Percentiles rank a stretch among this genome's conserved stretches.
Evolutionary conservation across 64 coral and sea anemone genomes (phyloP).

Genomic region (Montipora cactus): DNA sequence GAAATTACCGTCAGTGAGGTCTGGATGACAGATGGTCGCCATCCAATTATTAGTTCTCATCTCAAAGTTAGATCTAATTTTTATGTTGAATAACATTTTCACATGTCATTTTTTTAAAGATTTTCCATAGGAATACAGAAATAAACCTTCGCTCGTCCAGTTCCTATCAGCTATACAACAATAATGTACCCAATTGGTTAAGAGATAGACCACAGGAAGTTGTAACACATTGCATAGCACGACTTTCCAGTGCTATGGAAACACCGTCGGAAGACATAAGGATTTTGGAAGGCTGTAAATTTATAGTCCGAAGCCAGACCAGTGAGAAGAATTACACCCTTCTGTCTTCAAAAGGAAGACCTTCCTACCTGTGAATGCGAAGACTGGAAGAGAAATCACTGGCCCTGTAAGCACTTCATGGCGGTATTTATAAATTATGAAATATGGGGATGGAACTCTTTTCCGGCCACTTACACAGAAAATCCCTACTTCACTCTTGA

Average conservation of each 20-base stretch:
- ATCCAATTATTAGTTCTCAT: too few relatives aligned
- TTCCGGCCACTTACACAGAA: slow-evolving; percentile 10
- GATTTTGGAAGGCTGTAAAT: neutral
- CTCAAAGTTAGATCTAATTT: too few relatives aligned
- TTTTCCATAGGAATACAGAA: too few relatives aligned
- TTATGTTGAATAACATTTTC: too few relatives aligned
- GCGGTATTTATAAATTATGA: slow-evolving; percentile 44
- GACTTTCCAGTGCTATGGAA: slow-evolving; percentile 32
- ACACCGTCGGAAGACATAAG: neutral
- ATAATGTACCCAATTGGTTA: slow-evolving; percentile 38
- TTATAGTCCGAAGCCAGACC: slow-evolving; percentile 45
- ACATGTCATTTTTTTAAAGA: too few relatives aligned
- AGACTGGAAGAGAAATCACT: slow-evolving; percentile 62
- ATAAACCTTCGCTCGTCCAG: neutral
- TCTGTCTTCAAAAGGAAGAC: slow-evolving; percentile 26
- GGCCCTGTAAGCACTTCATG: slow-evolving; percentile 52
- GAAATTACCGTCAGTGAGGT: too few relatives aligned
- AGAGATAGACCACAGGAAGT: slow-evolving; percentile 41
- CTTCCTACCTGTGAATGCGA: slow-evolving; percentile 40
- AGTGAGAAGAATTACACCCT: slow-evolving; percentile 13
- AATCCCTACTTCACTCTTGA: slow-evolving; percentile 39
- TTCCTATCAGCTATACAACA: slow-evolving; percentile 51
- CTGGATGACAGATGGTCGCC: too few relatives aligned
- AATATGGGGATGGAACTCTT: slow-evolving; percentile 32
- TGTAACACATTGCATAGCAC: slow-evolving; percentile 46